Evolutionary conservation across 2,888 invertebrate species (phyloP), one percentile per base, ranked within the genome.

Genomic region (Zele albiditarsus): DNA sequence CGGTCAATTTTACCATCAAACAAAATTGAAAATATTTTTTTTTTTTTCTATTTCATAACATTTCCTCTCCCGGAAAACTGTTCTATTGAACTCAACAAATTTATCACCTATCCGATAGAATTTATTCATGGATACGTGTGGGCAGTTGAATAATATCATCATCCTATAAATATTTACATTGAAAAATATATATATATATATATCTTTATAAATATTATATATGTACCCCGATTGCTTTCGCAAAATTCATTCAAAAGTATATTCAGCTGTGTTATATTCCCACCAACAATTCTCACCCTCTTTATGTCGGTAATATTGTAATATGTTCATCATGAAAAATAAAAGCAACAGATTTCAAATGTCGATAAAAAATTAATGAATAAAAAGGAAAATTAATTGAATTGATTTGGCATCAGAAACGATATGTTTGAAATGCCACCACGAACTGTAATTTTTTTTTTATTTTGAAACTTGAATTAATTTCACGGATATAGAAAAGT

Each of bases 401-500:
- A n/a, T n/a, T 38, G 8, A 6, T 38, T 38, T 6, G 38, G 12
- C 1, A 38, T 38, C 0, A 38, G 10, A 8, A 38, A 38, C 31
- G 12, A 38, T n/a, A 8, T 20, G n/a, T 6, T 46, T n/a, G 46
- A 8, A 20, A 23, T 53, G 53, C 8, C 6, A 53, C 20, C 10
- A 6, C 4, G 6, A 53, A n/a, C 2, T 53, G n/a, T 53, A 4
- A 53, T 53, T 53, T 20, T 42, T 10, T 42, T n/a, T 23, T 53
- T 14, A 3, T 60, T 25, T n/a, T 62, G n/a, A n/a, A 60, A 27
- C 28, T 14, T 31, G 28, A 33, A 33, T 63, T 33, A 20, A n/a
- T 63, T 63, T 63, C n/a, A 33, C n/a, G 10, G 31, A 38, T 63
- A 23, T 31, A 38, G 20, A 63, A 63, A 63, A 27, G 38, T 31